Conservation (phyloP, 2,113 vertebrate species). For the Himantopus leucocephalus region DNA sequence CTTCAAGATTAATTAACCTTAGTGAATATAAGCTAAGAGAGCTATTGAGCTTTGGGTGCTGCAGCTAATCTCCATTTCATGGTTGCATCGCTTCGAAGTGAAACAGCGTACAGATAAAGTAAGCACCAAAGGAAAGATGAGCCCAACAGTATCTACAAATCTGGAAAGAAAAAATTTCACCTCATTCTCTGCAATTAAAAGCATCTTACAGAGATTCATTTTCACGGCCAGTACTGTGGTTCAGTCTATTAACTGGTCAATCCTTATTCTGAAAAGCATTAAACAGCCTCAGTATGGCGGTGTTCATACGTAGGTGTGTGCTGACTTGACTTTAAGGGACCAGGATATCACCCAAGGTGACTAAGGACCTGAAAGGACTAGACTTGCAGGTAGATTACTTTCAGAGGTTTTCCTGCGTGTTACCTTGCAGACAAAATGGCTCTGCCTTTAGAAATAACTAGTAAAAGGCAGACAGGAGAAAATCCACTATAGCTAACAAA, state of each 20-base stretch:
- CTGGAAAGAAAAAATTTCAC: background rate
- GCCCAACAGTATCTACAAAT: background rate
- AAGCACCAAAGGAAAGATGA: background rate
- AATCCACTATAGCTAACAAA: background rate
- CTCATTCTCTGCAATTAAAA: background rate
- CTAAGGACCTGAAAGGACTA: background rate
- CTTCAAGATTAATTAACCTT: slow-evolving; percentile 40
- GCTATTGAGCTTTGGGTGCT: background rate
- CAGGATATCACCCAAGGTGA: background rate
- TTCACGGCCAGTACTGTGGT: background rate
- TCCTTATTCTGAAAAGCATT: background rate
- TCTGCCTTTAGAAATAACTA: background rate
- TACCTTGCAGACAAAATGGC: background rate
- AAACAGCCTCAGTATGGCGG: background rate
- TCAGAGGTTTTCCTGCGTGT: background rate
- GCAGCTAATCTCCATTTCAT: background rate
- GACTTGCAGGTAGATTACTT: background rate
- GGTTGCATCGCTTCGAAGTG: background rate
- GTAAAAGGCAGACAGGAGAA: background rate
- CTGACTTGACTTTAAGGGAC: background rate
- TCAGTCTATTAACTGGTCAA: background rate
- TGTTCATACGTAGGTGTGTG: background rate
- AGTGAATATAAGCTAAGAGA: background rate
- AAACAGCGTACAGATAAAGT: background rate
- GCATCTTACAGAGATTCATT: background rate